Base-by-base conservation (phyloP, 2,797 vertebrate genomes). In the Lophura swinhoii region DNA sequence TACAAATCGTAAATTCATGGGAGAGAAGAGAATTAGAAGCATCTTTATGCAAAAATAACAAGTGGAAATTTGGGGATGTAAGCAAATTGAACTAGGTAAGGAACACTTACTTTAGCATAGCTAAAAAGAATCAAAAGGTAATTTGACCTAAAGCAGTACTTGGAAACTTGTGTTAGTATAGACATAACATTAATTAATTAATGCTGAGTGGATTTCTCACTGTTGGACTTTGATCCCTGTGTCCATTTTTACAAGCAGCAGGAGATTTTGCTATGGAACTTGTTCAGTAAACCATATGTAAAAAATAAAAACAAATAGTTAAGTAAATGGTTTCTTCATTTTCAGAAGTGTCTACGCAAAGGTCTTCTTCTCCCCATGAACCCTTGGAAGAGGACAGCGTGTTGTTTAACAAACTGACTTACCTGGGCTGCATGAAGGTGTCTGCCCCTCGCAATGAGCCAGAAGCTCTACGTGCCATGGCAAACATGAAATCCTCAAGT, bases 361-460 rank as follows among this genome's bases (percentile, higher is more conserved):
- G 93, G 69, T 96, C 94, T 2, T 95, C 66, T 76, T 97, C 95
- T 80, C 95, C 96, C 78, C 72, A 75, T 62, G 81, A 96, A 8
- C 97, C 97, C 59, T 94, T 93, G 77, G 99, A 99, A 88, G 99
- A 99, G 96, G 98, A 99, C 95, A 99, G 99, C 0, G 99, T 99
- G 58, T 97, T 99, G 95, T 99, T 99, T 97, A 99, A 99, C 96
- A 99, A 99, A 97, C 97, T 99, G 76, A 98, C 98, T 21, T 99
- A 99, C 23, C 97, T 99, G 93, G 99, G 99, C 41, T 99, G 98
- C 94, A 99, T 98, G 21, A 99, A 98, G 96, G 99, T 99, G 96
- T 98, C 98, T 91, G 98, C 99, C 37, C 99, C 99, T 58, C 98
- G 99, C 73, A 99, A 97, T 23, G 99, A 99, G 93, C 93, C 94